Evolutionary conservation across 2,113 vertebrate genomes (phyloP).

Genomic region (Athene cunicularia): DNA sequence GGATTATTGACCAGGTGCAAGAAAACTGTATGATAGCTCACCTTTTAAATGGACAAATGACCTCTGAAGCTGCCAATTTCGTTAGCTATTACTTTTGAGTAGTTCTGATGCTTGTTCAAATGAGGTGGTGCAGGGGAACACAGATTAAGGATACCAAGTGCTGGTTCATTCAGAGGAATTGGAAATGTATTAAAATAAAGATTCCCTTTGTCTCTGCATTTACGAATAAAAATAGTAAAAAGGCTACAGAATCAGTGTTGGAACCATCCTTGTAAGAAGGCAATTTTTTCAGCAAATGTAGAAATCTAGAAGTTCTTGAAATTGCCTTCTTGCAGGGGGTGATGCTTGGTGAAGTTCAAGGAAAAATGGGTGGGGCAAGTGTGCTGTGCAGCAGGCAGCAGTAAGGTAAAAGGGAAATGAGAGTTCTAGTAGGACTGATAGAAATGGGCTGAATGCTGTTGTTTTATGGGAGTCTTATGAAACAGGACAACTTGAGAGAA

Average conservation of each 20-base stretch:
- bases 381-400: conserved; percentile 2
- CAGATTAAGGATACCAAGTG: not conserved
- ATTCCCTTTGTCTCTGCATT: not conserved
- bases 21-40: not conserved
- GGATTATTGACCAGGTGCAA: not conserved
- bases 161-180: not conserved
- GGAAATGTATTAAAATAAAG: not conserved
- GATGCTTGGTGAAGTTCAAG: conserved; percentile 10
- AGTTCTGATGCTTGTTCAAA: not conserved
- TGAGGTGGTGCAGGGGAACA: not conserved
- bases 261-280: not conserved
- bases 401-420: not conserved
- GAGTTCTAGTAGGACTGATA: not conserved
- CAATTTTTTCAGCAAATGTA: not conserved
- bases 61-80: not conserved
- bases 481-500: not conserved
- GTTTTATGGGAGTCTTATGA: not conserved
- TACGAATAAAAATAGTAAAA: not conserved
- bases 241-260: not conserved
- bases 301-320: not conserved
- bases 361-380: not conserved
- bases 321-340: not conserved
- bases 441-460: not conserved
- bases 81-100: not conserved
- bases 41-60: not conserved